Evolutionary conservation across 2,888 invertebrate genomes (phyloP), one percentile per base, ranked within the genome.

Genomic region (Halictus ligatus): DNA sequence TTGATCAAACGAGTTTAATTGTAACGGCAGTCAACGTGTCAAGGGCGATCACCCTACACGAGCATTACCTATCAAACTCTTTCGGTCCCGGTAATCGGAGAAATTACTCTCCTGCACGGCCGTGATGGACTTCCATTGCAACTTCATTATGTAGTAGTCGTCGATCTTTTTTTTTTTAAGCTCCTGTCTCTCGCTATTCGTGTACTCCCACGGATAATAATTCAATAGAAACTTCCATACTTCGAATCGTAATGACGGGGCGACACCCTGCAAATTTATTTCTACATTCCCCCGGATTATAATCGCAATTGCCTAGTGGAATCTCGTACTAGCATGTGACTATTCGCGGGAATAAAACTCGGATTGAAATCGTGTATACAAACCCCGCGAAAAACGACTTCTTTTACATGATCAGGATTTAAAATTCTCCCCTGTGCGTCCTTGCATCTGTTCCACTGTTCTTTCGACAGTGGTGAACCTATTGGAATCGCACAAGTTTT

Each of bases 201-300:
- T 98, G 90, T 98, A 97, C 85, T 97, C 96, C 98, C 99, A 99
- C 0, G 97, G 97, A 93, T 97, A 97, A 94, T 98, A 99, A 90
- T 98, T 98, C 0, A 99, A 96, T 6, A 99, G 96, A 95, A 98
- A 99, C 94, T 99, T 99, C 99, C 99, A 99, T 0, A 99, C 98
- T 91, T 98, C 98, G 25, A 96, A 96, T 25, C 99, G 96, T 86
- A 99, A 96, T 6, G 96, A 96, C 81, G 97, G 97, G 18, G 97
- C 97, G 40, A 99, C 96, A 77, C 99, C 99, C 98, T 98, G 94
- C 74, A 67, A 86, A 35, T 43, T 73, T 76, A 58, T n/a, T 67
- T 29, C 10, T 60, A 60, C 5, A n/a, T 54, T 54, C 0, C 35
- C 35, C 25, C 60, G 25, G 7, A 21, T 18, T 71, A 10, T 40